phyloP scores from a whole-genome alignment of 2,888 invertebrate genomes.

The Drosophila mercatorum region DNA sequence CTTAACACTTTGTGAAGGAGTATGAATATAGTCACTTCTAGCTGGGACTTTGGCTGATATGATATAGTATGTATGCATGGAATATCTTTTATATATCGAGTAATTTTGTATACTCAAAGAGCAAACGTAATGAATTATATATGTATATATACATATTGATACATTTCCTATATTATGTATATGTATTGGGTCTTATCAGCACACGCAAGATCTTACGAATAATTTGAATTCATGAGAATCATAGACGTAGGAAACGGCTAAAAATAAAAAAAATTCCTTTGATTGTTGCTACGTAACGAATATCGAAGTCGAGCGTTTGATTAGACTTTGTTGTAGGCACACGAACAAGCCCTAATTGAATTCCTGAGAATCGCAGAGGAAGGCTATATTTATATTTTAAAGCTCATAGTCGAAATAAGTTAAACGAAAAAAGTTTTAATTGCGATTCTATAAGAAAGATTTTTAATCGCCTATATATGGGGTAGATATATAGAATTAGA shows the following conservation, averaged over 20 bases:
- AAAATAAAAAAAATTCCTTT: not conserved
- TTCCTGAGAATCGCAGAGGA: not conserved
- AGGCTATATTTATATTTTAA: not conserved
- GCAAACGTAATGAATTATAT: not conserved
- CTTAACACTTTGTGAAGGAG: too few relatives aligned
- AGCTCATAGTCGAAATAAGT: too few relatives aligned
- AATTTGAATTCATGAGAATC: slow-evolving; percentile 1
- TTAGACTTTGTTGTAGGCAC: too few relatives aligned
- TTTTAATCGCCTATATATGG: not conserved
- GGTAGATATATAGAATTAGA: not conserved
- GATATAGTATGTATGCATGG: too few relatives aligned
- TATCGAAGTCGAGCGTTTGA: not conserved
- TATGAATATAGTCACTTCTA: too few relatives aligned
- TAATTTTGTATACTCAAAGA: not conserved
- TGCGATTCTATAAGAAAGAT: too few relatives aligned
- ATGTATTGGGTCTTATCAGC: not conserved
- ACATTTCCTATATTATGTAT: not conserved
- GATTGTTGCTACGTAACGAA: not conserved
- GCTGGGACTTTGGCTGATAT: too few relatives aligned
- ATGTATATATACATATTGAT: not conserved
- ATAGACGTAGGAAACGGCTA: not conserved
- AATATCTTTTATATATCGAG: not conserved
- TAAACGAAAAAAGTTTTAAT: too few relatives aligned
- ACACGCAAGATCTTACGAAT: not conserved
- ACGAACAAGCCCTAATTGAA: not conserved